These are phyloP conservation scores for Molanna angustata DNA, from an alignment of 2,888 invertebrate genomes.

Conservation along the genomic window DNA sequence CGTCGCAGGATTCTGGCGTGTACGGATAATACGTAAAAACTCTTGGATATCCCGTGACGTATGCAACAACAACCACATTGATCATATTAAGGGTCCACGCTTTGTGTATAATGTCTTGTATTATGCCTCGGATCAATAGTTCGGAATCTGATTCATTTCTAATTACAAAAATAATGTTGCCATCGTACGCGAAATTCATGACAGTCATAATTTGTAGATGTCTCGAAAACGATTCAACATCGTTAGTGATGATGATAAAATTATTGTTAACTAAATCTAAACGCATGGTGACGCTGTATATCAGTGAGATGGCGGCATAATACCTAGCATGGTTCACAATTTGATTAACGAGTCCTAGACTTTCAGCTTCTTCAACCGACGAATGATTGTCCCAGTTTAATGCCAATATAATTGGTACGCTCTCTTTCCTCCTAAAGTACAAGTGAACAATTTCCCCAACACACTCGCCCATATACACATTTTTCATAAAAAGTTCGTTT, in stretches of 20 bases:
- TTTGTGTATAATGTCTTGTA: slow-evolving; percentile 15
- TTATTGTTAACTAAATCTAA: slow-evolving; percentile 12
- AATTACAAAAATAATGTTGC: slow-evolving; percentile 21
- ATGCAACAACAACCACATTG: slow-evolving; percentile 17
- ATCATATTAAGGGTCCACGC: slow-evolving; percentile 22
- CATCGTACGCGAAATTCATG: slow-evolving; percentile 10
- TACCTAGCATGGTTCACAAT: slow-evolving; percentile 9
- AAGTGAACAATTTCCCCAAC: slow-evolving; percentile 1
- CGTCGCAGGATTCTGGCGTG: slow-evolving; percentile 5
- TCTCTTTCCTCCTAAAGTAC: slow-evolving; percentile 9
- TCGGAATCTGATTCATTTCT: slow-evolving; percentile 1
- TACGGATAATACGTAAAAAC: slow-evolving; percentile 24
- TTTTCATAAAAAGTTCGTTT: neutral
- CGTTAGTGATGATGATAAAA: slow-evolving; percentile 20
- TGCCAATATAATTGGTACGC: slow-evolving; percentile 15
- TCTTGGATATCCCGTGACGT: slow-evolving; percentile 1
- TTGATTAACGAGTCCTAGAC: slow-evolving; percentile 19
- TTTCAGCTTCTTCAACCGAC: neutral
- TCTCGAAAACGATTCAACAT: slow-evolving; percentile 6
- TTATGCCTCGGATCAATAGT: neutral
- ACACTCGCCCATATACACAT: slow-evolving; percentile 9
- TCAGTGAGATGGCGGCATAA: slow-evolving; percentile 7
- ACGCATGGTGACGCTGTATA: neutral
- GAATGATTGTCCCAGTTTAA: neutral
- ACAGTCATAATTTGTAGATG: slow-evolving; percentile 20